Conservation (phyloP, 2,888 invertebrate genomes). For the Heliothis peltigera region DNA sequence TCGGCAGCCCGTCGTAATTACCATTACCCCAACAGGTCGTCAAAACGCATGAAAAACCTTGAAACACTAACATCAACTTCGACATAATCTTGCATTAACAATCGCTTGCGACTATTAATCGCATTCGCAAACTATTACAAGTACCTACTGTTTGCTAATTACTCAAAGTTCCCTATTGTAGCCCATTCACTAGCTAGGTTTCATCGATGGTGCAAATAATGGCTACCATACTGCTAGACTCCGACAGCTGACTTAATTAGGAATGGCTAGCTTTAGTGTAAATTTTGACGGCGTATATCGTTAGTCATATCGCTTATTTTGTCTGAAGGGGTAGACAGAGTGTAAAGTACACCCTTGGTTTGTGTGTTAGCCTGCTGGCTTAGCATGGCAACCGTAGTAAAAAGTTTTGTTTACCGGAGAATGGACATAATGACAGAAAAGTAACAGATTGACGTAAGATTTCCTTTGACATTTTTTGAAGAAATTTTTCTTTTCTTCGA, state of each 20-base stretch:
- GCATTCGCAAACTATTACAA: slow-evolving; percentile 30
- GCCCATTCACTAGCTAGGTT: slow-evolving; percentile 54
- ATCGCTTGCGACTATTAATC: slow-evolving; percentile 25
- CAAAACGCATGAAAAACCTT: no score
- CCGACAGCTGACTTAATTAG: slow-evolving; percentile 46
- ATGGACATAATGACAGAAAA: no score
- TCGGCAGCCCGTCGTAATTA: no score
- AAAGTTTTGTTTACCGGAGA: no score
- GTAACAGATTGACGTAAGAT: no score
- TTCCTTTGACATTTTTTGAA: no score
- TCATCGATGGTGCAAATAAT: slow-evolving; percentile 54
- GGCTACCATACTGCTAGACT: slow-evolving; percentile 16
- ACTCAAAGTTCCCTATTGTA: slow-evolving; percentile 64
- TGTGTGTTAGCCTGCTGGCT: no score
- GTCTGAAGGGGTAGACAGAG: not conserved
- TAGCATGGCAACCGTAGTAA: no score
- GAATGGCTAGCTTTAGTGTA: slow-evolving; percentile 14
- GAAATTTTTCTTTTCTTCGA: no score
- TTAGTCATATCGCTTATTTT: slow-evolving; percentile 19
- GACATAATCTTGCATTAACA: not conserved
- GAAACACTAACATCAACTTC: not conserved
- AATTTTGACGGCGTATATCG: slow-evolving; percentile 20
- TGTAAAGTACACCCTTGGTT: not conserved
- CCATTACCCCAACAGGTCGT: no score
- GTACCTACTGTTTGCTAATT: slow-evolving; percentile 66